Evolutionary conservation across 2,888 invertebrate species (phyloP), one percentile per base, ranked within the genome.

Genomic region (Oscheius sp.): DNA sequence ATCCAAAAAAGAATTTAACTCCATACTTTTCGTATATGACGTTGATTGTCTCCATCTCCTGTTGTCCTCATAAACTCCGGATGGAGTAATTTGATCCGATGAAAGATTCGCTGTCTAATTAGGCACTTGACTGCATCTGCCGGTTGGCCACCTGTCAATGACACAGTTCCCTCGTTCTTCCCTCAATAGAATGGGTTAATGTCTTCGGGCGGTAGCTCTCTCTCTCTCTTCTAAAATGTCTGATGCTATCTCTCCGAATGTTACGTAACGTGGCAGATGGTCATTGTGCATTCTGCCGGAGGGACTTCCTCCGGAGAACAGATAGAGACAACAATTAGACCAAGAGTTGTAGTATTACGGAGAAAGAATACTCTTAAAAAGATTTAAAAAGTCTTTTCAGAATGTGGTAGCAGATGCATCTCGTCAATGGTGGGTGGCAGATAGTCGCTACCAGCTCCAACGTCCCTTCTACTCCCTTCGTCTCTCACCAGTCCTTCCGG

Each of bases 381-480:
- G n/a, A n/a, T n/a, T n/a, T 36, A 47, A 2, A 24, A 26, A 3
- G 6, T 20, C n/a, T 26, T 77, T 80, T 17, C 77, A 80, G 78
- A 74, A 79, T 61, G 56, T 75, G 0, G 54, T 74, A n/a, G 73
- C 72, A 12, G 80, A 80, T 49, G 71, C 78, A 0, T 73, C 78
- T n/a, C 67, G 80, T 24, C 83, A 84, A 67, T 85, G 84, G 81
- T 85, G 85, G 85, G 83, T 85, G n/a, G 74, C 81, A 8, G 81
- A 81, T 24, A 69, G 71, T 8, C 71, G 82, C 8, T 83, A 74
- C 64, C 68, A 80, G 51, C 74, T 85, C 20, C 70, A 78, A 9
- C 68, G 72, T 20, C 85, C 85, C 24, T 85, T 85, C 72, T 85
- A 82, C 68, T 65, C 80, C 8, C 74, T 85, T 8, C 71, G 76